Conservation (phyloP, 2,113 vertebrate genomes). For the Glaucomys volans region DNA sequence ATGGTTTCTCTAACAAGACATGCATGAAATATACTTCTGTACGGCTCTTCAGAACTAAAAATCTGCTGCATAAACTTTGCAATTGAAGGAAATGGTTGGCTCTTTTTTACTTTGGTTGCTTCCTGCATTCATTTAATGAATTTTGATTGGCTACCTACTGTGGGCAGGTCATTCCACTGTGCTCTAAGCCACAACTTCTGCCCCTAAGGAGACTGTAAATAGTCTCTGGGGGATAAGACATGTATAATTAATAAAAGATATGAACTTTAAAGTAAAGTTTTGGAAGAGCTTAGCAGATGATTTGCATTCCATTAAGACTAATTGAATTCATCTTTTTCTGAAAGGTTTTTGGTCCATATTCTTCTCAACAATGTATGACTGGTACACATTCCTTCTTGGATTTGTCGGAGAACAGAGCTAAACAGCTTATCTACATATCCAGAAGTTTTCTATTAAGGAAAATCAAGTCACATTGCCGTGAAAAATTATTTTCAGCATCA, state of each 20-base stretch:
- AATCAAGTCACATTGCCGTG: neutral
- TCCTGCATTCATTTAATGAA: neutral
- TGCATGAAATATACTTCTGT: neutral
- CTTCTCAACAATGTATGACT: neutral
- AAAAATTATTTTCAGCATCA: neutral
- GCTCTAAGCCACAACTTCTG: neutral
- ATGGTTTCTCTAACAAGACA: neutral
- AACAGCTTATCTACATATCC: neutral
- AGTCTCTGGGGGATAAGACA: neutral
- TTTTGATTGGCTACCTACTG: neutral
- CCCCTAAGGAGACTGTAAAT: neutral
- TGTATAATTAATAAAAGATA: neutral
- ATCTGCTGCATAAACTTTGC: neutral
- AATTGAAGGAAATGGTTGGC: neutral
- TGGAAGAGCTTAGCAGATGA: constrained; percentile 10
- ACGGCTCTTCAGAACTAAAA: neutral
- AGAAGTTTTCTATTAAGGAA: neutral
- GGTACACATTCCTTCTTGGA: neutral
- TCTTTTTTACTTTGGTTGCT: neutral
- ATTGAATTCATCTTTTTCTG: neutral
- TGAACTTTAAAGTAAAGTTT: neutral
- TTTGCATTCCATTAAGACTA: neutral
- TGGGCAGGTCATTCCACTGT: neutral
- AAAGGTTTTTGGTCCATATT: neutral
- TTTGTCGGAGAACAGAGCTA: neutral